These are phyloP conservation scores for Drosophila koepferae DNA, from an alignment of 2,888 invertebrate genomes.

Conservation along the genomic window DNA sequence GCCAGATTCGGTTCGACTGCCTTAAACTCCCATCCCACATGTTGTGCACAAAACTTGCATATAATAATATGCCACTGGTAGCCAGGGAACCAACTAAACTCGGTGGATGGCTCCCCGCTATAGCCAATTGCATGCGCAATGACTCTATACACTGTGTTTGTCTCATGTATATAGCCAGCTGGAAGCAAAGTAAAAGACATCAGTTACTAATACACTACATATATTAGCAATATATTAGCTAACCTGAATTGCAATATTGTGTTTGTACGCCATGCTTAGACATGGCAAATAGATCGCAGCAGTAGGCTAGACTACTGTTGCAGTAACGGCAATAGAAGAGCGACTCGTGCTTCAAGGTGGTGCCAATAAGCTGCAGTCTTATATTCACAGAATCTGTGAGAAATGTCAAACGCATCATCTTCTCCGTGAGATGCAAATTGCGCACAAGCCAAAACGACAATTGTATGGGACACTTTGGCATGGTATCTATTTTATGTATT, in stretches of 20 bases:
- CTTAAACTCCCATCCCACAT: slow-evolving; percentile 94
- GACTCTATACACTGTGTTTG: slow-evolving; percentile 89
- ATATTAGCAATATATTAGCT: neutral
- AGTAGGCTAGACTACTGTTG: slow-evolving; percentile 87
- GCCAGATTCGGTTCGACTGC: slow-evolving; percentile 87
- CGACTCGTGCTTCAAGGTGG: slow-evolving; percentile 85
- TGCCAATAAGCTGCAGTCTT: slow-evolving; percentile 86
- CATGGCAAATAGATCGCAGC: slow-evolving; percentile 92
- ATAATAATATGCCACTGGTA: slow-evolving; percentile 93
- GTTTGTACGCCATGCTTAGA: slow-evolving; percentile 92
- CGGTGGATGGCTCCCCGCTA: slow-evolving; percentile 87
- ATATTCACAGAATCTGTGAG: slow-evolving; percentile 89
- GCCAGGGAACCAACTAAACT: slow-evolving; percentile 94
- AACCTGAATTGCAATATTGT: slow-evolving; percentile 91
- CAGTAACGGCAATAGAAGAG: slow-evolving; percentile 87
- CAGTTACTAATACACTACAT: neutral
- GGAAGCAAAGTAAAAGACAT: slow-evolving; percentile 15
- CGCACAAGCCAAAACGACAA: slow-evolving; percentile 93
- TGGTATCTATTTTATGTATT: slow-evolving; percentile 84
- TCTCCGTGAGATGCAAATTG: slow-evolving; percentile 90
- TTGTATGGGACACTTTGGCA: slow-evolving; percentile 89
- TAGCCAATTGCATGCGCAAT: slow-evolving; percentile 86
- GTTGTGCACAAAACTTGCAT: slow-evolving; percentile 88
- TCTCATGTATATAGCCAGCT: slow-evolving; percentile 92
- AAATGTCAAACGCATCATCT: slow-evolving; percentile 88